phyloP scores from a whole-genome alignment of 2,113 vertebrate species.

The Tenebrosternarchus preto region DNA sequence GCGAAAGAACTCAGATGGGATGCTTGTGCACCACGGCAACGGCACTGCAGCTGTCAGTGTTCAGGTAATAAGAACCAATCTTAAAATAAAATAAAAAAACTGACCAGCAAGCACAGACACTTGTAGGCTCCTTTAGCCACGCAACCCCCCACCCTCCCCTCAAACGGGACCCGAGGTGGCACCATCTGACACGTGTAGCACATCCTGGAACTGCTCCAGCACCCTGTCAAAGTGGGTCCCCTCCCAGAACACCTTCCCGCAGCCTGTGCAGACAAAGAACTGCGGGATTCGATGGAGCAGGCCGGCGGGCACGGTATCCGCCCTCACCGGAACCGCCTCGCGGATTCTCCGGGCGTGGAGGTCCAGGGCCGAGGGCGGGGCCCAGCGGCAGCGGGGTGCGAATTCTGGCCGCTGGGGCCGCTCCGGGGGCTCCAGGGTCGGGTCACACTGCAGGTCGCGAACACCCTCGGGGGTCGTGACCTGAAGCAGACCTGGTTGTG shows the following conservation, averaged over 20 bases:
- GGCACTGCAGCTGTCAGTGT: no score
- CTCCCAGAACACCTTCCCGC: slow-evolving; percentile 91
- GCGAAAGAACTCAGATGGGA: no score
- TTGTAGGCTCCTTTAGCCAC: no score
- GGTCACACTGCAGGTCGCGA: slow-evolving; percentile 15
- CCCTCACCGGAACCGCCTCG: slow-evolving; percentile 67
- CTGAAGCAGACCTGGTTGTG: slow-evolving; percentile 47
- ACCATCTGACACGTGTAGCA: slow-evolving; percentile 60
- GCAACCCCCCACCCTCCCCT: no score
- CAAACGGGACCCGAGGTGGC: neutral
- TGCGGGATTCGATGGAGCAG: slow-evolving; percentile 70
- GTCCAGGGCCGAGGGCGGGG: slow-evolving; percentile 52
- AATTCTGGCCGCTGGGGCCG: no score
- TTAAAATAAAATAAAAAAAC: no score
- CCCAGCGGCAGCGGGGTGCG: slow-evolving; percentile 59
- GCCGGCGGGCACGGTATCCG: slow-evolving; percentile 67
- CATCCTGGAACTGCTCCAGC: slow-evolving; percentile 75
- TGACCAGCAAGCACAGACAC: no score
- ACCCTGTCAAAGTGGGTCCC: slow-evolving; percentile 81
- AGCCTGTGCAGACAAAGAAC: slow-evolving; percentile 79
- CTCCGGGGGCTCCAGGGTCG: slow-evolving; percentile 60
- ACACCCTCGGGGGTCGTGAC: slow-evolving; percentile 22
- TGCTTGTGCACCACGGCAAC: no score
- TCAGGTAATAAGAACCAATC: no score
- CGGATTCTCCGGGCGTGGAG: slow-evolving; percentile 37